These are phyloP conservation scores for Arctocebus calabarensis DNA, from an alignment of 2,797 vertebrate genomes.

Conservation along the genomic window DNA sequence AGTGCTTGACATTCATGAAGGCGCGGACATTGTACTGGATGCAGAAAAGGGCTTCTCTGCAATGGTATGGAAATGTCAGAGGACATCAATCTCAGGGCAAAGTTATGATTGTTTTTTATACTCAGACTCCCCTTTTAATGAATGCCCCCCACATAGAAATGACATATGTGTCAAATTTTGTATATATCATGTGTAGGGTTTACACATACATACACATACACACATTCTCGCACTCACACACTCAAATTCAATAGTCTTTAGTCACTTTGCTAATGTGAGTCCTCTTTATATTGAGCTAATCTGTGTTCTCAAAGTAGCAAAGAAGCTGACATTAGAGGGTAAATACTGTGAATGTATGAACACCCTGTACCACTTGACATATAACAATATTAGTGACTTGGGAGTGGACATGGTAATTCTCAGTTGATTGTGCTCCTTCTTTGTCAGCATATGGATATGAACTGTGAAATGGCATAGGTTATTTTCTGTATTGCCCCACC, in stretches of 20 bases:
- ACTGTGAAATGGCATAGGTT: neutral
- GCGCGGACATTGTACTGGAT: slow-evolving; percentile 92
- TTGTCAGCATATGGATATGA: neutral
- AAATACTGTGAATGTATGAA: neutral
- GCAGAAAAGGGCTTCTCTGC: slow-evolving; percentile 89
- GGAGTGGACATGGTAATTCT: neutral
- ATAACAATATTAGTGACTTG: neutral
- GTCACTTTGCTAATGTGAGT: neutral
- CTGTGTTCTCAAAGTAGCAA: neutral
- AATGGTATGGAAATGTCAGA: neutral
- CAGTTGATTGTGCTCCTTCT: neutral
- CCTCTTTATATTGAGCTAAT: neutral
- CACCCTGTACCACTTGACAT: neutral
- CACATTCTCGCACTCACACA: neutral
- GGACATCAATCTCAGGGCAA: neutral
- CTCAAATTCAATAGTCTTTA: neutral
- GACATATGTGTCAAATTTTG: neutral
- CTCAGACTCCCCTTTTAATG: neutral
- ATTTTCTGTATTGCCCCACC: neutral
- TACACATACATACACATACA: neutral
- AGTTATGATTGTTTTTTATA: neutral
- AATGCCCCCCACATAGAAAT: neutral
- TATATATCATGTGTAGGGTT: neutral
- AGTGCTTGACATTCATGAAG: slow-evolving; percentile 92
- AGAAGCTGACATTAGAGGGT: neutral